Percentiles rank a stretch among this genome's conserved stretches.
phyloP scores from a whole-genome alignment of 2,797 vertebrate species.

The Muraenolepis orangiensis region DNA sequence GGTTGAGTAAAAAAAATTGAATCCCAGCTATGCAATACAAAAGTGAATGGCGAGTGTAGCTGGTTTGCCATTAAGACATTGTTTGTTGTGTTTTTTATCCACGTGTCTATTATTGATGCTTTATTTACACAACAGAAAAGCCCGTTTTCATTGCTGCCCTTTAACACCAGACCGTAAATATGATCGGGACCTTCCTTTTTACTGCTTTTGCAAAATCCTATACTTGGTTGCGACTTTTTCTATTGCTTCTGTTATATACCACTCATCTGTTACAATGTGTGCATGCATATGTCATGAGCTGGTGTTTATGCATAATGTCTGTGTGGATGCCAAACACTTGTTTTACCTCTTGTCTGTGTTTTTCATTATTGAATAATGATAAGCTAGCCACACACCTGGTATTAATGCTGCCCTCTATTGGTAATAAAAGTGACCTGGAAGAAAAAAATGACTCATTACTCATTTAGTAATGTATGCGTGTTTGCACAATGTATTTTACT shows the following conservation, averaged over 20 bases:
- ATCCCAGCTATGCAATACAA: conserved; percentile 69
- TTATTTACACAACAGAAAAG: conserved; percentile 38
- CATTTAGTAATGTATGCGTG: neutral
- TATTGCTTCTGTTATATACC: conserved; percentile 19
- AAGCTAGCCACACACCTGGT: conserved; percentile 30
- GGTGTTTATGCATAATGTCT: conserved; percentile 11
- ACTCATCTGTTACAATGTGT: conserved; percentile 39
- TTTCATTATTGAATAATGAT: conserved; percentile 15
- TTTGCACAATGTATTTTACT: neutral
- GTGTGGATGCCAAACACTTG: conserved; percentile 37
- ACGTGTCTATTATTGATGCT: conserved; percentile 20
- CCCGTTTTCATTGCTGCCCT: neutral
- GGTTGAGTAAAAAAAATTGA: conserved; percentile 40
- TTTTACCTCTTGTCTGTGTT: conserved; percentile 11
- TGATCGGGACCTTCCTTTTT: neutral
- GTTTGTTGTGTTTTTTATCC: conserved; percentile 20
- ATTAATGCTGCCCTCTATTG: conserved; percentile 33
- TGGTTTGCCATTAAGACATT: conserved; percentile 40
- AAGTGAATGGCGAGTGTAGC: conserved; percentile 67
- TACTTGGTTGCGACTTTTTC: neutral
- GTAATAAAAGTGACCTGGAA: conserved; percentile 41
- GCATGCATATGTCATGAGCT: conserved; percentile 34
- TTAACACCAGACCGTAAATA: neutral
- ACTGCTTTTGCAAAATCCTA: neutral
- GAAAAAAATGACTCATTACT: conserved; percentile 20